Evolutionary conservation across 2,888 invertebrate species (phyloP), one percentile per base, ranked within the genome.

Genomic region (Campoletis raptor): DNA sequence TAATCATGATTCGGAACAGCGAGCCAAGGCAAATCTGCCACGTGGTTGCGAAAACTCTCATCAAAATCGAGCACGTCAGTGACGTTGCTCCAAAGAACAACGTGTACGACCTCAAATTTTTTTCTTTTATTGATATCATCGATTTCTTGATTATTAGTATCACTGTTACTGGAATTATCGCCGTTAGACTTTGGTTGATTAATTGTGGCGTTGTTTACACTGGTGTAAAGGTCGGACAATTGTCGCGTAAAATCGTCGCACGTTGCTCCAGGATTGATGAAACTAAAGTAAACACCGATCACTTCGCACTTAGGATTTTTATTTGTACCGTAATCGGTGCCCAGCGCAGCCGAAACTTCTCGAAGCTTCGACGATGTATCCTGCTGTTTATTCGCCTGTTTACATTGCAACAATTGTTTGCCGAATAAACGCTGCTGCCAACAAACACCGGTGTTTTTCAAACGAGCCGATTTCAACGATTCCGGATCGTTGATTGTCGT

Each of bases 1-100:
- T 96, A 96, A 92, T 97, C 96, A 86, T 96, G 96, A 93, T 96
- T 96, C 0, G 97, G 96, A 85, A 97, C 95, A 15, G 97, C 97
- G 86, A 96, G 96, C 97, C 97, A 97, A 0, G 97, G 96, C 88
- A 97, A 95, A 81, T 96, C 96, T 4, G 95, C 95, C 90, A 97
- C 94, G 91, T 96, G 96, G 87, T 95, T 95, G 6, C 95, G 95
- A 92, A 97, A 97, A 52, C 96, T 96, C 1, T 96, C 95, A 86
- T 96, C 96, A 84, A 96, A 95, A 92, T 97, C 96, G 88, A 96
- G 95, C 6, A 96, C 96, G 30, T 96, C 96, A 90, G 95, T 95
- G 86, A 95, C 95, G 95, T 96, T 94, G 94, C 96, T 96, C 97
- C 96, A 97, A 89, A 97, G 93, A 79, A 97, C 96, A 89, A 97